Conservation (phyloP, 2,113 vertebrate species). For the Rhea pennata region DNA sequence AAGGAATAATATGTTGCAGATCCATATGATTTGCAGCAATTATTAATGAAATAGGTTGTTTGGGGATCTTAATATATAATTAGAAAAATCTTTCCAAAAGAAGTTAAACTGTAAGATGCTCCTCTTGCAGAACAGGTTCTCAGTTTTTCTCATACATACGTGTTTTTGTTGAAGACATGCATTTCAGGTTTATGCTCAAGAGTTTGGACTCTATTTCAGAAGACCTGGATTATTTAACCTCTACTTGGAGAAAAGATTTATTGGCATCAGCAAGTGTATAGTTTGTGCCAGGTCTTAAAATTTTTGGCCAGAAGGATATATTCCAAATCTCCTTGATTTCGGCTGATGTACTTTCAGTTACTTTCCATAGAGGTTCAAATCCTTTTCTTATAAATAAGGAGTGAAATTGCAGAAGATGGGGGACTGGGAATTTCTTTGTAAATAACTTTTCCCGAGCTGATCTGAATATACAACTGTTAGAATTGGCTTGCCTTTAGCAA, state of each 20-base stretch:
- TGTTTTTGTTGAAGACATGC: constrained; percentile 43
- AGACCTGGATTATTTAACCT: background rate
- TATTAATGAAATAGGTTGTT: constrained; percentile 3
- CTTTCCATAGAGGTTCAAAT: background rate
- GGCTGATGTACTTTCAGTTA: background rate
- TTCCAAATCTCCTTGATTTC: background rate
- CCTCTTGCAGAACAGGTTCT: constrained; percentile 38
- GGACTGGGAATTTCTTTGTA: background rate
- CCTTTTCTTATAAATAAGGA: background rate
- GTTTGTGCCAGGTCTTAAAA: background rate
- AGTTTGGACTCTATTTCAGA: background rate
- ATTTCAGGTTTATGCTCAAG: constrained; percentile 27
- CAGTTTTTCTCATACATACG: background rate
- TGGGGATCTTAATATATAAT: background rate
- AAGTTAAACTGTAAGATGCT: constrained; percentile 23
- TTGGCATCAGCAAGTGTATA: background rate
- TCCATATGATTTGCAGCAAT: background rate
- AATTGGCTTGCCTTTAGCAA: background rate
- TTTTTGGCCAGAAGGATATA: background rate
- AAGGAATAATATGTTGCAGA: background rate
- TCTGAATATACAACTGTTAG: background rate
- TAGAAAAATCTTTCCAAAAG: background rate
- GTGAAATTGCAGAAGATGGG: background rate
- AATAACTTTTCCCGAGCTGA: background rate
- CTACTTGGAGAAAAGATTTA: background rate